Evolutionary conservation across 2,888 invertebrate species (phyloP).

Genomic region (Tortrix viridana): DNA sequence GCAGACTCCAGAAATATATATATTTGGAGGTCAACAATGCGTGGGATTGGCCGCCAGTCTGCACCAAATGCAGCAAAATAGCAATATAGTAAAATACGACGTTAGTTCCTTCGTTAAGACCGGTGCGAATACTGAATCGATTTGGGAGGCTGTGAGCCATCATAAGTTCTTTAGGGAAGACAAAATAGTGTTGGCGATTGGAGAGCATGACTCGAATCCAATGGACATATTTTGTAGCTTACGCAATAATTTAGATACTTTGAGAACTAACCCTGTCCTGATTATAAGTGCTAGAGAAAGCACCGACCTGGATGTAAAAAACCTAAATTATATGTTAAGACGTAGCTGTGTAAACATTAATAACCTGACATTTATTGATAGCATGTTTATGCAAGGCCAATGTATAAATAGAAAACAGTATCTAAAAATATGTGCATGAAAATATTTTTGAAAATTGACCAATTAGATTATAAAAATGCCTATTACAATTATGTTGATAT

Average conservation of each 20-base stretch:
- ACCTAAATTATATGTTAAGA: not conserved
- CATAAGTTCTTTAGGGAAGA: not conserved
- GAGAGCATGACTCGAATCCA: not conserved
- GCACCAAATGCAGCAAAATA: not conserved
- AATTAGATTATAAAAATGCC: too few species aligned
- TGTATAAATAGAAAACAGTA: too few species aligned
- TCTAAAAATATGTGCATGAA: too few species aligned
- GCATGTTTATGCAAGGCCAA: not conserved
- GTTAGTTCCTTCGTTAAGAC: not conserved
- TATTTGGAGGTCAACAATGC: not conserved
- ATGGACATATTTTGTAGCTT: not conserved
- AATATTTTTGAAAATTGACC: too few species aligned
- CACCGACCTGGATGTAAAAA: not conserved
- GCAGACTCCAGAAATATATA: not conserved
- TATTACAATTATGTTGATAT: too few species aligned
- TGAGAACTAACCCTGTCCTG: not conserved
- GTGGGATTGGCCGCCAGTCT: not conserved
- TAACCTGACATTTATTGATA: not conserved
- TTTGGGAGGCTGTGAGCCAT: not conserved
- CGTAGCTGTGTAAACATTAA: not conserved
- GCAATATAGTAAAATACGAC: not conserved
- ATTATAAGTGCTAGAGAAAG: not conserved
- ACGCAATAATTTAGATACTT: not conserved
- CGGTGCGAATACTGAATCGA: constrained; percentile 1
- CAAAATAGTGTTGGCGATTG: not conserved